These are phyloP conservation scores for Aleadryas rufinucha DNA, from an alignment of 2,113 vertebrate genomes.

Conservation along the genomic window DNA sequence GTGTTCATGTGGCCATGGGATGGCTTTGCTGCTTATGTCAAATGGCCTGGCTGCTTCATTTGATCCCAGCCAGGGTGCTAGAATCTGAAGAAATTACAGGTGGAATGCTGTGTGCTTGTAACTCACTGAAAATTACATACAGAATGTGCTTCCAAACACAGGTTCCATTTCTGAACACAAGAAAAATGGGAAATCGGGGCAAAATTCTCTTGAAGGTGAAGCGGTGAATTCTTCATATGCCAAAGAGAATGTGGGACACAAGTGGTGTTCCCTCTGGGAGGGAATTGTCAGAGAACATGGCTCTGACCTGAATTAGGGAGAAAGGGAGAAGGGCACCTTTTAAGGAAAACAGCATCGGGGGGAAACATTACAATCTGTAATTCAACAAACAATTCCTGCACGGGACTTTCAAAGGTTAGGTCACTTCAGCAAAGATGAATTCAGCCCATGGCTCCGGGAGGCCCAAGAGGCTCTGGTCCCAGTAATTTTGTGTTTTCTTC, in stretches of 20 bases:
- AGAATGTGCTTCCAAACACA: not conserved
- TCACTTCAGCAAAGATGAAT: not conserved
- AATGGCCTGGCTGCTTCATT: not conserved
- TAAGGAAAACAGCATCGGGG: not conserved
- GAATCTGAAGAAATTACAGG: not conserved
- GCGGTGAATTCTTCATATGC: rapidly evolving
- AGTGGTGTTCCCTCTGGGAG: not conserved
- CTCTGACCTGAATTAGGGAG: not conserved
- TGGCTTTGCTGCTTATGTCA: not conserved
- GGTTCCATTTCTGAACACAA: not conserved
- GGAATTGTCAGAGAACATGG: not conserved
- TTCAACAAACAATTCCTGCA: not conserved
- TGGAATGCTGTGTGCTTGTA: not conserved
- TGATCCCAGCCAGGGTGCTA: not conserved
- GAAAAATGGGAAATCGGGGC: not conserved
- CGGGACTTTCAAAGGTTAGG: not conserved
- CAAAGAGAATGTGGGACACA: not conserved
- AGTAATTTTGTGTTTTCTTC: not conserved
- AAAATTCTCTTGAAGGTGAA: not conserved
- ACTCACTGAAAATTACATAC: not conserved
- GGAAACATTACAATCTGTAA: not conserved
- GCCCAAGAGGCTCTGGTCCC: not conserved
- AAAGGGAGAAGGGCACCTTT: not conserved
- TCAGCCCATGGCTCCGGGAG: not conserved
- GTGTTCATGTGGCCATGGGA: not conserved